Base-by-base conservation (phyloP, 2,888 invertebrate species). In the Sinhomidia bicolor region DNA sequence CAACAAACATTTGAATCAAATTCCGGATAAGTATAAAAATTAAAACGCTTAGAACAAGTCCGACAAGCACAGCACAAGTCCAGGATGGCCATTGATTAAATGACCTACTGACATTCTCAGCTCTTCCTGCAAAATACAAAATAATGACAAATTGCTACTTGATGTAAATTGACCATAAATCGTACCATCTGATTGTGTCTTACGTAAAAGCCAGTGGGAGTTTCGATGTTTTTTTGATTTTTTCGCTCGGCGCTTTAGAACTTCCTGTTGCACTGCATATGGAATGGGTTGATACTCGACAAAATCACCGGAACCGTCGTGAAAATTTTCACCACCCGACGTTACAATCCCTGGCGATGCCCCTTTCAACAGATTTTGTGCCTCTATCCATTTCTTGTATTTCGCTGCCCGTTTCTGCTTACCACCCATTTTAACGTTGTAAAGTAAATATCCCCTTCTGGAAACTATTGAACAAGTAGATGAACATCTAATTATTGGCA, bases 351-450 rank as follows among this genome's bases (percentile, higher is more conserved):
- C 41, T 26, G 26, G 17, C 4, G 44, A 71, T 10, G 17, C 6
- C 1, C 20, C 7, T 23, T 62, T 60, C 1, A 62, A 51, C 0
- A 17, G 54, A 17, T 78, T 60, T 60, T 86, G 86, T 12, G 76
- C 32, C n/a, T 44, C 47, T 5, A 60, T 60, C 87, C 81, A 87
- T 23, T 74, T 65, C 76, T 87, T 87, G 17, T 57, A 54, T 54
- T 87, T 87, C 7, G 87, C 87, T 12, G 87, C 87, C 14, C 87
- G 81, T 41, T 87, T 87, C 51, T 87, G 87, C 62, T 87, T 87
- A 3, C 87, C 87, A 36, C 87, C 87, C 85, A 85, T 85, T 26
- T n/a, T n/a, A n/a, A n/a, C n/a, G n/a, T n/a, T n/a, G n/a, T n/a
- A n/a, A n/a, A n/a, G n/a, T n/a, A n/a, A n/a, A n/a, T n/a, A n/a